Conservation (phyloP, 2,888 invertebrate genomes). For the Epistrophe grossulariae region DNA sequence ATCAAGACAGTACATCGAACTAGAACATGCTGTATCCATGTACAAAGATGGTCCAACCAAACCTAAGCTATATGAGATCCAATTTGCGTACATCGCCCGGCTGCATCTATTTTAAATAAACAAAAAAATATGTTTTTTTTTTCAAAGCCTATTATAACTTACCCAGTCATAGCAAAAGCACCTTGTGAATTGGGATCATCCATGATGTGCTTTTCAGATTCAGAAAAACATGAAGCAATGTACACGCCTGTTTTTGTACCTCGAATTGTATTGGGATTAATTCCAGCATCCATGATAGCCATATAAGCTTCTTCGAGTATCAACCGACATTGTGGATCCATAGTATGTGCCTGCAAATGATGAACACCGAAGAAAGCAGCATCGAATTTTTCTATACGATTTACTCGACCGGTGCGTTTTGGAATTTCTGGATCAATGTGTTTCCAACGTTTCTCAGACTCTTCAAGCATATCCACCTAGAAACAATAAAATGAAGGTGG, state of each 20-base stretch:
- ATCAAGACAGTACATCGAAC: constrained; percentile 92
- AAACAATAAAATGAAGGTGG: neutral
- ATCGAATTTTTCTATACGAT: constrained; percentile 88
- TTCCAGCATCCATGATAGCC: constrained; percentile 88
- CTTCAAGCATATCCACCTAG: constrained; percentile 91
- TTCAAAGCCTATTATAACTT: constrained; percentile 13
- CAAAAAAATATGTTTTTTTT: constrained; percentile 81
- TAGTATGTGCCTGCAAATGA: constrained; percentile 88
- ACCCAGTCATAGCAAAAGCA: constrained; percentile 79
- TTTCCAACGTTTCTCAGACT: constrained; percentile 89
- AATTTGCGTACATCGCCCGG: constrained; percentile 94
- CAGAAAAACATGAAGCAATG: constrained; percentile 88
- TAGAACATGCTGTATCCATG: constrained; percentile 95
- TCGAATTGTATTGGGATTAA: constrained; percentile 86
- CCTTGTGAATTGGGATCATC: constrained; percentile 85
- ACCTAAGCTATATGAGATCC: constrained; percentile 93
- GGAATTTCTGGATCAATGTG: constrained; percentile 88
- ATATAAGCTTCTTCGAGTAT: constrained; percentile 90
- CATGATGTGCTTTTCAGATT: constrained; percentile 88
- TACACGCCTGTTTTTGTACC: constrained; percentile 88
- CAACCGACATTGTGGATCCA: constrained; percentile 90
- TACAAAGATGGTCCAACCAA: constrained; percentile 93
- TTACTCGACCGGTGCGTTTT: constrained; percentile 88
- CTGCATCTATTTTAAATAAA: constrained; percentile 82
- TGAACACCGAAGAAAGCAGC: constrained; percentile 89